A percentile compares a stretch with the other conserved stretches of the same genome.
Conservation (phyloP, 2,113 vertebrate genomes). For the Sialia sialis region DNA sequence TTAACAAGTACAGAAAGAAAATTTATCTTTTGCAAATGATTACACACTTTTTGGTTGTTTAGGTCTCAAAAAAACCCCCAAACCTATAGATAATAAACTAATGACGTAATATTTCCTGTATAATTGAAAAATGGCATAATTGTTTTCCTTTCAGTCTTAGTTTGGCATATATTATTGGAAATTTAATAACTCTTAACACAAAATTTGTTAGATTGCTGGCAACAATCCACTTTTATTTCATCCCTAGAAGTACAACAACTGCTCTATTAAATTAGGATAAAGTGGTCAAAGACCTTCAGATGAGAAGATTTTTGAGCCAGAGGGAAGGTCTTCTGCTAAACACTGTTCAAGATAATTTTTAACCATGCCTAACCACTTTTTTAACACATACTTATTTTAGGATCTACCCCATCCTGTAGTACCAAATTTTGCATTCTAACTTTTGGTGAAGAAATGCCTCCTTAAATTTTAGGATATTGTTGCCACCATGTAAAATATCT, state of each 20-base stretch:
- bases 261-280: background rate
- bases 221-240: background rate
- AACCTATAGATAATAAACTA: background rate
- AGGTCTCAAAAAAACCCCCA: background rate
- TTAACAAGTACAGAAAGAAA: background rate
- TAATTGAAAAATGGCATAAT: background rate
- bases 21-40: background rate
- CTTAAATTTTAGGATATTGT: background rate
- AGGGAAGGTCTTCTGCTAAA: background rate
- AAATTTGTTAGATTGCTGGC: background rate
- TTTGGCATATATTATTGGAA: background rate
- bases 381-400: background rate
- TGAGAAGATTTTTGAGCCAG: background rate
- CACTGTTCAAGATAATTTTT: background rate
- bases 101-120: background rate
- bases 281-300: background rate
- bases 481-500: background rate
- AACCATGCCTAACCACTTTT: background rate
- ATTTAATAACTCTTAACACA: background rate
- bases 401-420: background rate
- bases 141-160: background rate
- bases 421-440: background rate
- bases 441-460: background rate
- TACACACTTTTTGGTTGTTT: background rate
- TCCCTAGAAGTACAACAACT: background rate